Conservation (phyloP, 2,797 vertebrate genomes). For the Coccyzus lansbergi region DNA sequence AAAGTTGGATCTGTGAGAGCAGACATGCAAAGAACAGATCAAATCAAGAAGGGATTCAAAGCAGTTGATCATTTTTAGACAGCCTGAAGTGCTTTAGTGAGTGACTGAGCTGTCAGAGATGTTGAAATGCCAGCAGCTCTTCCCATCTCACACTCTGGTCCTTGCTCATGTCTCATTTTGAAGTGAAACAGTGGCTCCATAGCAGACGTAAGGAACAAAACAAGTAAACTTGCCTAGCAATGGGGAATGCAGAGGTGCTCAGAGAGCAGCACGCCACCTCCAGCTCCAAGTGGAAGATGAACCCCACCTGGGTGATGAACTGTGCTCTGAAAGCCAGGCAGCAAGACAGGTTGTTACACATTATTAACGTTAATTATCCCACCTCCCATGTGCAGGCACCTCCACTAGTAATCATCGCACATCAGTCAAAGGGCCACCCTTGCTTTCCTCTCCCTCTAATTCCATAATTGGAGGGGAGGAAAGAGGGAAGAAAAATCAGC, state of each 20-base stretch:
- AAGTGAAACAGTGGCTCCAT: neutral
- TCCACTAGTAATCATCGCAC: neutral
- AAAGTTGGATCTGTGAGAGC: neutral
- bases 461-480: conserved; percentile 40
- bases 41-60: neutral
- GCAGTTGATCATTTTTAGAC: neutral
- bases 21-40: neutral
- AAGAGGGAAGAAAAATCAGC: neutral
- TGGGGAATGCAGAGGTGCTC: neutral
- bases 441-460: conserved; percentile 39
- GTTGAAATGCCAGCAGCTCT: neutral
- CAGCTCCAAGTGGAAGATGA: neutral
- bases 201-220: accelerated
- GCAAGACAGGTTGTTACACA: neutral
- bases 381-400: neutral
- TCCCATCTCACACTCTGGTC: accelerated
- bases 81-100: neutral
- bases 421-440: conserved; percentile 47
- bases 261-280: neutral
- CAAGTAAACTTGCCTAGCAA: neutral
- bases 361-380: conserved; percentile 49
- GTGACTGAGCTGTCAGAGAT: neutral
- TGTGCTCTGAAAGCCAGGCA: neutral
- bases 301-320: neutral
- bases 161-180: neutral